Base-by-base conservation (phyloP, 1,140 invertebrate genomes). In the Cheumatopsyche charites region DNA sequence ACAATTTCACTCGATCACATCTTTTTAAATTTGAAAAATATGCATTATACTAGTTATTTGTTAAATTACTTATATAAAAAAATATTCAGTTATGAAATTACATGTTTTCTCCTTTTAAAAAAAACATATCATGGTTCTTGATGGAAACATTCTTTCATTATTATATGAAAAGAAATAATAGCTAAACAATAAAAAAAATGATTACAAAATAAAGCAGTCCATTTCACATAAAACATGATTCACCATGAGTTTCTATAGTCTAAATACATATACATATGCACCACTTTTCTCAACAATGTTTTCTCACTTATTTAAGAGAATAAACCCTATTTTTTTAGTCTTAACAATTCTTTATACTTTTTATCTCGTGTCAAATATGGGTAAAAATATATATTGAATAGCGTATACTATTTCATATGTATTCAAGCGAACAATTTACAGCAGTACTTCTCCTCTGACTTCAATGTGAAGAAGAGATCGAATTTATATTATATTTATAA, bases 331-430 rank as follows among this genome's bases (percentile, higher is more conserved):
- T 73, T 62, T 74, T 19, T n/a, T 73, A 76, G 62, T 76, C 73
- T 74, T 74, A 76, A 76, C 75, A 76, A 70, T 76, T 74, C 70
- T 71, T 72, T 74, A 74, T 72, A 76, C 61, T 67, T 75, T 73
- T 73, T 75, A 73, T 74, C 72, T n/a, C n/a, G n/a, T 76, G 72
- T 70, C 73, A 72, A 76, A 74, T 76, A 76, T 70, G 61, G 75
- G 74, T 73, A 76, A 76, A 76, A 75, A 75, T 73, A 76, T 76
- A 76, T 76, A 73, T 75, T 67, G 74, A 73, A 73, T 76, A 73
- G 72, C 74, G 74, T 76, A 76, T 76, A 76, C 74, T 76, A 76
- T 73, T 73, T 76, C 63, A 23, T 23, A 58, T 23, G 55, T 72
- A 69, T 72, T n/a, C 62, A 76, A 76, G 74, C 74, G 74, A 68